Evolutionary conservation across 2,888 invertebrate genomes (phyloP).

Genomic region (Reticulitermes lucifugus): DNA sequence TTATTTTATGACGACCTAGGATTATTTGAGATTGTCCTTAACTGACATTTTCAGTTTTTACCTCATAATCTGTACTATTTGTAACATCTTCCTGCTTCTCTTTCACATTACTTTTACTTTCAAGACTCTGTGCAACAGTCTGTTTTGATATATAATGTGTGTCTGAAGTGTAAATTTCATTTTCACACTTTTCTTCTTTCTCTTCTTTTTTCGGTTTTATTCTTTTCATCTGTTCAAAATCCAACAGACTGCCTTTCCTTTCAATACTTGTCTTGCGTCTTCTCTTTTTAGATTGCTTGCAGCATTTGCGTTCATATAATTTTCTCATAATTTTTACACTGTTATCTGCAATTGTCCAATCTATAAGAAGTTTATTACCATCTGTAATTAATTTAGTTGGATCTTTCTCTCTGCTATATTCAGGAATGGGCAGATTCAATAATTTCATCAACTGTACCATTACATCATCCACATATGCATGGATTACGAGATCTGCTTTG

Average conservation of each 20-base stretch:
- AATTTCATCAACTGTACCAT: slow-evolving; percentile 79
- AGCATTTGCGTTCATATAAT: slow-evolving; percentile 66
- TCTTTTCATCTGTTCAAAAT: background rate
- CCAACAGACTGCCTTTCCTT: background rate
- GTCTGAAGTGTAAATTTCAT: background rate
- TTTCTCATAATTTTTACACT: slow-evolving; percentile 73
- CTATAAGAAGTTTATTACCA: slow-evolving; percentile 63
- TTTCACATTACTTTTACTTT: background rate
- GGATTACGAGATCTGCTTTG: slow-evolving; percentile 89
- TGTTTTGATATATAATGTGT: background rate
- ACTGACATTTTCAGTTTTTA: background rate
- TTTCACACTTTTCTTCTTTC: background rate
- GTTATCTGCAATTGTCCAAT: slow-evolving; percentile 79
- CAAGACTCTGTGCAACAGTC: background rate
- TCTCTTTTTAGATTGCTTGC: slow-evolving; percentile 47
- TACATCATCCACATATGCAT: slow-evolving; percentile 89
- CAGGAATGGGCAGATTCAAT: slow-evolving; percentile 79
- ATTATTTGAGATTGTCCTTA: background rate
- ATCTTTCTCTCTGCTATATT: slow-evolving; percentile 74
- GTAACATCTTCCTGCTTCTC: background rate
- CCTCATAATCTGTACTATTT: background rate
- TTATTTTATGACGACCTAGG: background rate
- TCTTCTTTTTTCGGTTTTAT: background rate
- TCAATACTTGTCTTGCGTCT: background rate
- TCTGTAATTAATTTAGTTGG: slow-evolving; percentile 70